Evolutionary conservation across 2,888 invertebrate genomes (phyloP), one percentile per base, ranked within the genome.

Genomic region (Ophioninae sp.): DNA sequence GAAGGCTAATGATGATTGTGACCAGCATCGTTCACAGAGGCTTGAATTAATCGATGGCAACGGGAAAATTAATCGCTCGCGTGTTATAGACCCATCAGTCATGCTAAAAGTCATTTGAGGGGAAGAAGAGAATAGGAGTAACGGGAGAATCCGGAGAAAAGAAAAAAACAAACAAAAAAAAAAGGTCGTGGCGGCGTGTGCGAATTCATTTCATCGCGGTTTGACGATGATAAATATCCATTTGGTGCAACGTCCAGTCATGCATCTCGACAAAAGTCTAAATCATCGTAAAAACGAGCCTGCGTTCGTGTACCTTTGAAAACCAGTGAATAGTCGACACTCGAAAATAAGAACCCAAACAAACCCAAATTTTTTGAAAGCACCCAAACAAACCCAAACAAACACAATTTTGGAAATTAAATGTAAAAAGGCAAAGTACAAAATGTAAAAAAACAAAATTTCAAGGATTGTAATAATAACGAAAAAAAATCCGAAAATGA

Each of bases 11-110:
- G 79, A 77, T 65, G 64, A 6, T 44, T 44, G 68, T 44, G 30
- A 41, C 73, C 51, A 68, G 67, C 72, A 76, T 64, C 44, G 9
- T 67, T 69, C 59, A 65, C 39, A n/a, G 79, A 82, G 20, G 59
- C 6, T 44, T 30, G 58, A 82, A 82, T 82, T 78, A 82, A 82
- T 82, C 69, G 76, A 71, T 20, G 63, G 59, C 69, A 79, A 79
- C 69, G 30, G 64, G 69, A 69, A 30, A 77, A 83, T 83, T 79
- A 77, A 83, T 83, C 79, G 76, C 72, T 37, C 72, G 76, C 68
- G 68, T 76, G 71, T 56, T 51, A 72, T 10, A 51, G 37, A 59
- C 30, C 79, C 61, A 83, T 83, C 73, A 68, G 75, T 83, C 79
- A 82, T 41, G 75, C 61, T 23, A 59, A 75, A 72, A 76, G 51